Evolutionary conservation across 1,140 invertebrate species (phyloP).

Genomic region (Euwallacea similis): DNA sequence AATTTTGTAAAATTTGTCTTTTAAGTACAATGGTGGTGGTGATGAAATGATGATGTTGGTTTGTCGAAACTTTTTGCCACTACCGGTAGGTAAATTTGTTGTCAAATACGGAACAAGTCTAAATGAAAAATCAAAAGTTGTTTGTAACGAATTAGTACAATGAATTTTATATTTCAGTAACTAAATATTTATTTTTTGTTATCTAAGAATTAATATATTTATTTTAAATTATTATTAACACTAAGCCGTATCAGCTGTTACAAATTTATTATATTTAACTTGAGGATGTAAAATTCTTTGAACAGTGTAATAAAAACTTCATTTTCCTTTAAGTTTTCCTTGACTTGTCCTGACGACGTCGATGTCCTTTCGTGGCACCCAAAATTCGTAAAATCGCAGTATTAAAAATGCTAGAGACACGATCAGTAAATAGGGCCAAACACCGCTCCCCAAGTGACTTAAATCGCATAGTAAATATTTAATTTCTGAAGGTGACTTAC

Average conservation of each 20-base stretch:
- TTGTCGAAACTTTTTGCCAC: too few species aligned
- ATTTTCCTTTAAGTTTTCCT: constrained; percentile 11
- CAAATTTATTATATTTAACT: constrained; percentile 24
- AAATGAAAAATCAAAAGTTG: too few species aligned
- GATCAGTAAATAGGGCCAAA: constrained; percentile 58
- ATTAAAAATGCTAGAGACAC: constrained; percentile 78
- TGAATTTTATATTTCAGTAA: constrained; percentile 11
- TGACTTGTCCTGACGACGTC: constrained; percentile 64
- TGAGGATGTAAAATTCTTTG: constrained; percentile 23
- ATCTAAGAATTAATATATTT: constrained; percentile 40
- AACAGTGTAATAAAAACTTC: constrained; percentile 22
- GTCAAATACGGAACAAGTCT: too few species aligned
- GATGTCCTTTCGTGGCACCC: constrained; percentile 71
- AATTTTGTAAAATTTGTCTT: too few species aligned
- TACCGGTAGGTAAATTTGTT: too few species aligned
- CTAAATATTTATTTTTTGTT: constrained; percentile 38
- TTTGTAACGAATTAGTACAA: constrained; percentile 15
- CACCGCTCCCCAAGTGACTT: constrained; percentile 35
- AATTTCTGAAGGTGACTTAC: background rate
- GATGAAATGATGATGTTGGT: too few species aligned
- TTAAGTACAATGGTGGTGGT: too few species aligned
- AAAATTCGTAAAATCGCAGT: constrained; percentile 68
- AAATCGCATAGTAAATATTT: constrained; percentile 9
- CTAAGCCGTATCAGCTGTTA: too few species aligned
- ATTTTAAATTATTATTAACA: constrained; percentile 37